Evolutionary conservation across 2,797 vertebrate species (phyloP).

Genomic region (Tokudaia tokunoshimensis): DNA sequence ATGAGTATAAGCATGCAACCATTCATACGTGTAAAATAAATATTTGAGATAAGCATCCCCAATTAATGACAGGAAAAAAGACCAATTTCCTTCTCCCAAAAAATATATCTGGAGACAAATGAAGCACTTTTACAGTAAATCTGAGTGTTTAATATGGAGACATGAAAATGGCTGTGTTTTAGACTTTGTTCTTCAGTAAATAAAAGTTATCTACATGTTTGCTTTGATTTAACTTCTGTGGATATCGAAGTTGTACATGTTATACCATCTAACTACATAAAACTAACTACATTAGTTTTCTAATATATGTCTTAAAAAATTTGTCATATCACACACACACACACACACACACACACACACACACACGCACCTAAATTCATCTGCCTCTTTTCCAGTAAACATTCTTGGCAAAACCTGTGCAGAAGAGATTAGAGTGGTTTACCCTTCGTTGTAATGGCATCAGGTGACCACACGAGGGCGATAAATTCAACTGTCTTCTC

Average conservation of each 20-base stretch:
- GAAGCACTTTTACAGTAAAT: not conserved
- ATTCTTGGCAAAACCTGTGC: not conserved
- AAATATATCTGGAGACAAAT: conserved; percentile 9
- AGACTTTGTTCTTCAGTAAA: not conserved
- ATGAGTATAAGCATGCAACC: not conserved
- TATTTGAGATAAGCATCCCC: not conserved
- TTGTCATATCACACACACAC: not conserved
- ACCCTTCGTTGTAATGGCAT: not conserved
- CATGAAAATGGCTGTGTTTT: not conserved
- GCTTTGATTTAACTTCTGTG: conserved; percentile 42
- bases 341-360: not conserved
- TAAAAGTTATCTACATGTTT: not conserved
- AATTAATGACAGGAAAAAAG: not conserved
- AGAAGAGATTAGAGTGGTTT: not conserved
- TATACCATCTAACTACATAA: not conserved
- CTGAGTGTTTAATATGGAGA: not conserved
- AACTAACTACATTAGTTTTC: not conserved
- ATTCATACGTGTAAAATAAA: not conserved
- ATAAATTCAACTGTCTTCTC: not conserved
- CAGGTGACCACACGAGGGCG: not conserved
- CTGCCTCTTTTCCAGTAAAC: not conserved
- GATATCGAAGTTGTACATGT: not conserved
- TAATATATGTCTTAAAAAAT: not conserved
- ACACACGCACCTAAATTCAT: not conserved
- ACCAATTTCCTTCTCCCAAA: not conserved